Base-by-base conservation (phyloP, 2,888 invertebrate species). In the Eristalis intricaria region DNA sequence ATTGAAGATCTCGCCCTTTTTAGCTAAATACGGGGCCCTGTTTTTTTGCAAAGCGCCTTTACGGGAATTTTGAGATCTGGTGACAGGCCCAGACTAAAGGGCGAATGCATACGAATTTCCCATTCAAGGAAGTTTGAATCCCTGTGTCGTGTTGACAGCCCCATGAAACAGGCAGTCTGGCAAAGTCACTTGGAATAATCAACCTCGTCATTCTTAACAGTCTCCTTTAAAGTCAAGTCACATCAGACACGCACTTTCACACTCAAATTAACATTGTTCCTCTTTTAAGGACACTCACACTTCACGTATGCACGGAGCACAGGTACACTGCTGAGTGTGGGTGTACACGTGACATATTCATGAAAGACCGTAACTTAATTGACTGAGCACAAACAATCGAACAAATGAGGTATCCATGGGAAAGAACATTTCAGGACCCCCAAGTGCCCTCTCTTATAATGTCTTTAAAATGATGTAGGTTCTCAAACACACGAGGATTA, bases 191-290 rank as follows among this genome's bases (percentile, higher is more conserved):
- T 10, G 10, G 32, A 2, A 29, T 5, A 26, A 29, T 5, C 5
- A 32, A 8, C 8, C 7, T 1, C 5, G 4, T n/a, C n/a, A n/a
- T 40, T 15, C 40, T 15, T 40, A 13, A 40, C 15, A 50, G 5
- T n/a, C n/a, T 4, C 5, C 8, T 50, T 50, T 19, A 19, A 19
- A 19, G 50, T 8, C 50, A 19, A 1, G 19, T 5, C n/a, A 50
- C 50, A 50, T 8, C 50, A 64, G 38, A 26, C 70, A 70, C 38
- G 23, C 70, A 60, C 38, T 60, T 60, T 19, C n/a, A 35, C 38
- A 60, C 60, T 58, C n/a, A 38, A 70, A 70, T 38, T 29, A 60
- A 70, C 70, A 70, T 5, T n/a, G 11, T 38, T 70, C 60, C 60
- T 40, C 70, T 70, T 70, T 60, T 70, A 60, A 38, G 35, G 10